Percentiles rank a stretch among this genome's conserved stretches.
Evolutionary conservation across 2,888 invertebrate species (phyloP).

Genomic region (Tachina grossa): DNA sequence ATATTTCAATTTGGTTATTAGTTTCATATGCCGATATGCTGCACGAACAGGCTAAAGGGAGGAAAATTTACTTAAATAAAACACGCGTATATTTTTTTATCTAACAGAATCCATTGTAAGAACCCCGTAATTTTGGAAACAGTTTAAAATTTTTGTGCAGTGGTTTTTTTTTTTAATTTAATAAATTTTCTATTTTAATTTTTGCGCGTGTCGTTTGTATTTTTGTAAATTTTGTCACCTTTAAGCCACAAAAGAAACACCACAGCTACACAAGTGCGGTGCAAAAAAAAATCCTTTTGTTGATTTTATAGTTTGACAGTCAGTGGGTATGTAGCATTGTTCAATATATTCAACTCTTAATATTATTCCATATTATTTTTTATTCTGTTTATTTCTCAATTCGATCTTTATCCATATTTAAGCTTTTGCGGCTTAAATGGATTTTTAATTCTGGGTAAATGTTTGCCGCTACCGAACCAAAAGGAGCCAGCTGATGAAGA

Average conservation of each 20-base stretch:
- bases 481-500: slow-evolving; percentile 57
- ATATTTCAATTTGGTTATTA: too few species aligned
- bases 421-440: slow-evolving; percentile 65
- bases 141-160: not conserved
- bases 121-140: not conserved
- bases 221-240: slow-evolving; percentile 53
- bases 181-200: too few species aligned
- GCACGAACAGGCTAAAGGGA: too few species aligned
- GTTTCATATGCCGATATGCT: too few species aligned
- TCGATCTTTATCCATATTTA: slow-evolving; percentile 59
- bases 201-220: slow-evolving; percentile 19
- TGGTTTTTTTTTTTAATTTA: not conserved
- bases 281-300: slow-evolving; percentile 13
- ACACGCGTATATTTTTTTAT: too few species aligned
- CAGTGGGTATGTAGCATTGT: slow-evolving; percentile 25
- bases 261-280: not conserved
- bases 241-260: slow-evolving; percentile 25
- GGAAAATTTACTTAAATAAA: too few species aligned
- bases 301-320: slow-evolving; percentile 52
- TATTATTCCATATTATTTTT: slow-evolving; percentile 15
- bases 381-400: slow-evolving; percentile 5
- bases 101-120: too few species aligned
- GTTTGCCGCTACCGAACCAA: slow-evolving; percentile 13
- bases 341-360: slow-evolving; percentile 49
- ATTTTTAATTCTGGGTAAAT: slow-evolving; percentile 56